Evolutionary conservation across 2,888 invertebrate genomes (phyloP), one percentile per base, ranked within the genome.

Genomic region (Eupithecia subfuscata): DNA sequence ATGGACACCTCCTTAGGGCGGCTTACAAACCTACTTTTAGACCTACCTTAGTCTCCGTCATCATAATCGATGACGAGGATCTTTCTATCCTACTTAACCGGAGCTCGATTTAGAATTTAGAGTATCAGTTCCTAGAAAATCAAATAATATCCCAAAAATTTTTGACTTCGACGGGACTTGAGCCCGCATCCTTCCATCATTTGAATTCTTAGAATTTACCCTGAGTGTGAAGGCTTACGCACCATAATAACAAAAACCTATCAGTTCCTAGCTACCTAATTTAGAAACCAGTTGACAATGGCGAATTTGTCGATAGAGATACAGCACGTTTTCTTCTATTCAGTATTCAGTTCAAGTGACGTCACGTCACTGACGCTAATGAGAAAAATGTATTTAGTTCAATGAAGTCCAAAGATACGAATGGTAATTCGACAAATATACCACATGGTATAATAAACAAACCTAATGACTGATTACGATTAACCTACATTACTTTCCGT

Each of bases 381-480:
- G 18, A 8, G 16, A 64, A 64, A 63, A 52, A 56, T 68, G 48
- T 67, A 72, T 67, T 72, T 30, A 67, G 56, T 52, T 67, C 56
- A 72, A 72, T 48, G 34, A 25, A 71, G 14, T 48, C 37, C 48
- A 69, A 69, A 73, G 34, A 69, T 69, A 63, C 56, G 43, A 73
- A 73, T 63, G 45, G 5, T 69, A 69, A 74, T 70, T 64, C 45
- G 30, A 63, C 63, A n/a, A 70, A 70, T 60, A 56, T 56, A 56
- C 18, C 52, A 52, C 22, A 56, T 22, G 12, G 18, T 48, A 3
- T 22, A 56, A 56, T 56, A 56, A 56, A 22, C 56, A 56, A 22
- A 56, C 56, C 22, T 2, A 25, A 25, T 25, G 12, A 60, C 14
- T n/a, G 60, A 60, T 60, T 25, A 25, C 12, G 60, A 56, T 25